Evolutionary conservation across 2,888 invertebrate species (phyloP).

Genomic region (Fragum fragum): DNA sequence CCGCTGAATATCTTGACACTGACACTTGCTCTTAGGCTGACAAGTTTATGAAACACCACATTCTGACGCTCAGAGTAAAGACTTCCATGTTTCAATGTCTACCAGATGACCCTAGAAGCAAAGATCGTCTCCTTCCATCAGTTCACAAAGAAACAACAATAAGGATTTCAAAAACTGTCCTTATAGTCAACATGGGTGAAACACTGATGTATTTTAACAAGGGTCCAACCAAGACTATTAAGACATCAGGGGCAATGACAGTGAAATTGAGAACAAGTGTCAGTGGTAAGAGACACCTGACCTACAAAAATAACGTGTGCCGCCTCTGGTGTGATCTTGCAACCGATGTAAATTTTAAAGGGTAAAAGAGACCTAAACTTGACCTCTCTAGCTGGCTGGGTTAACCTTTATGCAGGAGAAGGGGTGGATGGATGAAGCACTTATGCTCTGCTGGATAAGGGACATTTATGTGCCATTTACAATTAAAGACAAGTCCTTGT

Average conservation of each 20-base stretch:
- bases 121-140: conserved; percentile 33
- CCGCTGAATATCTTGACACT: not conserved
- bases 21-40: conserved; percentile 34
- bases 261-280: conserved; percentile 35
- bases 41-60: conserved; percentile 37
- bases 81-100: conserved; percentile 36
- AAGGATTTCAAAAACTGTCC: conserved; percentile 33
- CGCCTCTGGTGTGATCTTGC: conserved; percentile 28
- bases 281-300: conserved; percentile 45
- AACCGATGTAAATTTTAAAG: conserved; percentile 49
- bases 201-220: conserved; percentile 42
- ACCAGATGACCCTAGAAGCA: conserved; percentile 30
- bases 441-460: conserved; percentile 40
- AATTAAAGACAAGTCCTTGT: conserved; percentile 29
- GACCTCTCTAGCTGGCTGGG: conserved; percentile 22
- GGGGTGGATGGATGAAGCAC: conserved; percentile 41
- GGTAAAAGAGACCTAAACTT: conserved; percentile 35
- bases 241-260: conserved; percentile 11
- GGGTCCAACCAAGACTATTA: conserved; percentile 33
- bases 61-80: conserved; percentile 22
- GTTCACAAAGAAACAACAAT: conserved; percentile 16
- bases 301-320: conserved; percentile 32
- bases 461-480: conserved; percentile 31
- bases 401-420: conserved; percentile 40
- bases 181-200: conserved; percentile 54